These are phyloP conservation scores for Scaptomyza pallida DNA, from an alignment of 1,140 invertebrate genomes.

Conservation along the genomic window DNA sequence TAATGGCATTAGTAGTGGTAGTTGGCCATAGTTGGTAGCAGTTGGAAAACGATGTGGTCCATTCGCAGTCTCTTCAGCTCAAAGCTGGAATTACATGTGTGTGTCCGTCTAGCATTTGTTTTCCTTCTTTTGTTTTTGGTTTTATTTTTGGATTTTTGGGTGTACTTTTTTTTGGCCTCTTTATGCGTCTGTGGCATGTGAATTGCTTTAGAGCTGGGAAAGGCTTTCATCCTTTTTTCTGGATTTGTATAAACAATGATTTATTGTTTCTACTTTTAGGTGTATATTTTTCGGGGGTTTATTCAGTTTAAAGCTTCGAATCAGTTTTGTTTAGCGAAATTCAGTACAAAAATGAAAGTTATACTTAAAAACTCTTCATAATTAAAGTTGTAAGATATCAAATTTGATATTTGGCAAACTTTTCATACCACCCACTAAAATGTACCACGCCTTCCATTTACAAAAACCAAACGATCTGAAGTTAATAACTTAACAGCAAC, in stretches of 20 bases:
- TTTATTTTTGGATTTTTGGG: no score
- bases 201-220: conserved; percentile 46
- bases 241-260: conserved; percentile 81
- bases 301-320: conserved; percentile 30
- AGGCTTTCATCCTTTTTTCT: conserved; percentile 72
- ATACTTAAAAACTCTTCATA: background rate
- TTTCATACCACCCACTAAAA: conserved; percentile 22
- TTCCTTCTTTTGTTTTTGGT: background rate
- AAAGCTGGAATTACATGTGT: conserved; percentile 53
- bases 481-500: conserved; percentile 8
- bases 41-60: conserved; percentile 33
- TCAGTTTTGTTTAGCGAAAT: background rate
- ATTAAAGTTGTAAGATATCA: no score
- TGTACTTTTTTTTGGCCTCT: background rate
- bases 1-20: conserved; percentile 64
- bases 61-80: conserved; percentile 6
- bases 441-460: conserved; percentile 20
- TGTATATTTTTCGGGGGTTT: conserved; percentile 17
- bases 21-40: conserved; percentile 20
- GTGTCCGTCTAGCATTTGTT: conserved; percentile 38
- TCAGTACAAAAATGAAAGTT: no score
- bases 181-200: conserved; percentile 45
- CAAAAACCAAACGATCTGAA: background rate
- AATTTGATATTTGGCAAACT: conserved; percentile 13
- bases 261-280: conserved; percentile 60